A percentile compares a stretch with the other conserved stretches of the same genome.
phyloP scores from a whole-genome alignment of 2,113 vertebrate species.

The Dermatemys mawii region DNA sequence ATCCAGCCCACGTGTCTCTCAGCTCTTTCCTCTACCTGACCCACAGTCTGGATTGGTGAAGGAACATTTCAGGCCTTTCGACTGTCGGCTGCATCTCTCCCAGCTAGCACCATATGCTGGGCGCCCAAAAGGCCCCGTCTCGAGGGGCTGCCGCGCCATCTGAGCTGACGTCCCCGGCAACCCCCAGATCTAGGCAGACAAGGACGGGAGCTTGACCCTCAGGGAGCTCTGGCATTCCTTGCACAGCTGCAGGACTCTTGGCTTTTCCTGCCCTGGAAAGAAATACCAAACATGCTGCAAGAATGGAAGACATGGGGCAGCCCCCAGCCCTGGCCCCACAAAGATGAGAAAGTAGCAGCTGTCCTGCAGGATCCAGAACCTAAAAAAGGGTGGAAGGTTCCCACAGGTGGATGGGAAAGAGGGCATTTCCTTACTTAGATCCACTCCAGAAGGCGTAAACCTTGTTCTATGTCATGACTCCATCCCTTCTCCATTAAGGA shows the following conservation, averaged over 20 bases:
- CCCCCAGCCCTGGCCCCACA: accelerated
- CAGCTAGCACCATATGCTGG: not conserved
- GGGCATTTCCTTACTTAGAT: accelerated
- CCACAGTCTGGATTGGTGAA: not conserved
- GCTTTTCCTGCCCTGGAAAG: not conserved
- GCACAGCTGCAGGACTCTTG: not conserved
- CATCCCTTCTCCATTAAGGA: not conserved
- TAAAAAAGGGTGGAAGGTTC: not conserved
- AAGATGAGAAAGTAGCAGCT: accelerated
- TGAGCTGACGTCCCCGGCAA: not conserved
- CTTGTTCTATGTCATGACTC: not conserved
- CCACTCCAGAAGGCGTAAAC: not conserved
- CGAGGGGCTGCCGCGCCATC: too few species aligned
- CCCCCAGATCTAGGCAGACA: not conserved
- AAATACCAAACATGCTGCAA: accelerated
- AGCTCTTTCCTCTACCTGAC: not conserved
- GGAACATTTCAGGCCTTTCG: not conserved
- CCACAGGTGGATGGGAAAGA: not conserved
- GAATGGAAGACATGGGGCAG: not conserved
- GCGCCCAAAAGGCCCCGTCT: too few species aligned
- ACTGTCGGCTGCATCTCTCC: not conserved
- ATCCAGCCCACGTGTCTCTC: not conserved
- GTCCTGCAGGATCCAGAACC: not conserved
- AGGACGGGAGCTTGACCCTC: not conserved
- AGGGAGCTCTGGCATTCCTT: not conserved